These are phyloP conservation scores for Chironomus tepperi DNA, from an alignment of 1,140 invertebrate genomes.

Conservation along the genomic window DNA sequence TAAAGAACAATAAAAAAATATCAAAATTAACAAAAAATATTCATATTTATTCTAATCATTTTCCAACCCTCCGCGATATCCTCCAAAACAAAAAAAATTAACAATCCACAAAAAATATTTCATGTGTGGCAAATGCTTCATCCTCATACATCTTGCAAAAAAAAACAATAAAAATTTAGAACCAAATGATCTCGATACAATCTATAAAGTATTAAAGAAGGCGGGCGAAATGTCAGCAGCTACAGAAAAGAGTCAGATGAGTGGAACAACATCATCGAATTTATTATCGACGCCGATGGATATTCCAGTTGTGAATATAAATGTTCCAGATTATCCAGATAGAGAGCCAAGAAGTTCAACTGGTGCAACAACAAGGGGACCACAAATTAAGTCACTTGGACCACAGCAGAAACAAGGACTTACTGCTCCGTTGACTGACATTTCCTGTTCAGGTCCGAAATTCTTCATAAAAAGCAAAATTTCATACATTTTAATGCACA, in stretches of 20 bases:
- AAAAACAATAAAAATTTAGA: conserved; percentile 28
- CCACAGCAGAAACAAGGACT: conserved; percentile 36
- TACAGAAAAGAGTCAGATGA: conserved; percentile 41
- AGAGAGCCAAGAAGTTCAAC: conserved; percentile 25
- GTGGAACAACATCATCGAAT: conserved; percentile 26
- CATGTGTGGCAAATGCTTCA: not conserved
- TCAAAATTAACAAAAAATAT: too few relatives aligned
- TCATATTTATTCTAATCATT: too few relatives aligned
- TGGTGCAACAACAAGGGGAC: conserved; percentile 24
- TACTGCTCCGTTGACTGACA: conserved; percentile 17
- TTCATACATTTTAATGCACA: not conserved
- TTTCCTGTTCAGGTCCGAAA: conserved; percentile 28
- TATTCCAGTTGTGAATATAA: conserved; percentile 28
- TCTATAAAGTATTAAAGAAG: conserved; percentile 88
- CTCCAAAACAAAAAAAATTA: too few relatives aligned
- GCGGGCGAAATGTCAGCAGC: conserved; percentile 65
- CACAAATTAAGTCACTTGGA: conserved; percentile 28
- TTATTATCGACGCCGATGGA: conserved; percentile 27
- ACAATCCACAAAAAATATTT: too few relatives aligned
- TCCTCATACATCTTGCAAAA: not conserved
- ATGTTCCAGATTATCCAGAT: conserved; percentile 30
- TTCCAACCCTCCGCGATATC: too few relatives aligned
- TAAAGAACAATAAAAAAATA: too few relatives aligned
- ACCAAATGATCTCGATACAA: conserved; percentile 67
- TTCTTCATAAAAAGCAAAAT: not conserved